Conservation (phyloP, 2,888 invertebrate genomes). For the Tricholauxania praeusta region DNA sequence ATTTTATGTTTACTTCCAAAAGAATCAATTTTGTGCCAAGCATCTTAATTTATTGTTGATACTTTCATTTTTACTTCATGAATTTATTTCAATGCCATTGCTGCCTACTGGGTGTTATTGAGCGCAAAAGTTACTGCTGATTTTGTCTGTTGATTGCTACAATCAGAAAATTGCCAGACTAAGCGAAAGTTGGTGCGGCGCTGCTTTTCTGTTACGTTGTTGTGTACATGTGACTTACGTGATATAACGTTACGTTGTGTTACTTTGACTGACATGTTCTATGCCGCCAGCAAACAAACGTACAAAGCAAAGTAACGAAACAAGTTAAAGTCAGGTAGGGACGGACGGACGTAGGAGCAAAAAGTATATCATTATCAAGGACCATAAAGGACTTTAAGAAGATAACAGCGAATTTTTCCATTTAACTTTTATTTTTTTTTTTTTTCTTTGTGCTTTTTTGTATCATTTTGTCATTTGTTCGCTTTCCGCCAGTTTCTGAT, state of each 20-base stretch:
- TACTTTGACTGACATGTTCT: not conserved
- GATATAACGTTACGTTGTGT: slow-evolving; percentile 6
- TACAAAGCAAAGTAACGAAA: not conserved
- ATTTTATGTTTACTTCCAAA: no score
- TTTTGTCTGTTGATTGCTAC: slow-evolving; percentile 26
- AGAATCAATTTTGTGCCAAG: no score
- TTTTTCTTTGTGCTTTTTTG: not conserved
- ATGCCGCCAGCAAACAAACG: not conserved
- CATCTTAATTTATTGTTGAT: no score
- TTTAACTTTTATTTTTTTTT: no score
- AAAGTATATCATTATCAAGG: slow-evolving; percentile 28
- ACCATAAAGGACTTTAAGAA: slow-evolving; percentile 12
- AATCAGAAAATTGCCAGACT: slow-evolving; percentile 27
- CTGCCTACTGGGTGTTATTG: no score
- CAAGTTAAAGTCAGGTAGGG: not conserved
- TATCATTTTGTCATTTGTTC: slow-evolving; percentile 10
- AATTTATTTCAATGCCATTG: no score
- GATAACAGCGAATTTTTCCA: slow-evolving; percentile 14
- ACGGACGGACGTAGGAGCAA: not conserved
- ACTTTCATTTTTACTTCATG: no score
- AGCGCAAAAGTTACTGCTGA: not conserved
- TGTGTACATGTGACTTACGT: not conserved
- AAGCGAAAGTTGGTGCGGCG: slow-evolving; percentile 22
- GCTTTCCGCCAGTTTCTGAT: not conserved
- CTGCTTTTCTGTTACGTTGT: slow-evolving; percentile 16